Percentiles rank a stretch among this genome's conserved stretches.
These are phyloP conservation scores for Amblyjoppa fuscipennis DNA, from an alignment of 2,888 invertebrate genomes.

Conservation along the genomic window DNA sequence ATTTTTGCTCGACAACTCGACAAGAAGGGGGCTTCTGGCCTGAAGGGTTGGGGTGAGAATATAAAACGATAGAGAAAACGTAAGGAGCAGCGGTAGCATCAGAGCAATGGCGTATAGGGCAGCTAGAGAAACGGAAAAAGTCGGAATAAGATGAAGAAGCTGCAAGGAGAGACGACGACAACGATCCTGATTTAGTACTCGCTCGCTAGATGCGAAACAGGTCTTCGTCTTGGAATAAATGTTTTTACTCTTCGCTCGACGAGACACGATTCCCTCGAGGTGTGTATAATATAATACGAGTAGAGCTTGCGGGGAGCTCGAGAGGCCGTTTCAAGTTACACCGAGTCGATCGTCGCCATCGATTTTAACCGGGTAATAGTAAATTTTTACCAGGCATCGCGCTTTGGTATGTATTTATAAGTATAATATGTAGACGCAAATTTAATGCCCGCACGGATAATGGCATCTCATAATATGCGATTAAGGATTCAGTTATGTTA, in stretches of 20 bases:
- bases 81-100: conserved; percentile 64
- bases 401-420: neutral
- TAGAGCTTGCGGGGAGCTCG: conserved; percentile 19
- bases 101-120: conserved; percentile 27
- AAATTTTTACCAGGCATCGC: conserved; percentile 41
- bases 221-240: conserved; percentile 69
- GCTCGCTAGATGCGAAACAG: conserved; percentile 73
- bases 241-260: conserved; percentile 58
- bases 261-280: conserved; percentile 36
- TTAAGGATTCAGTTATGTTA: conserved; percentile 46
- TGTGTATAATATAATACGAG: conserved; percentile 60
- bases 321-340: conserved; percentile 62
- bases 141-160: conserved; percentile 4
- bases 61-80: conserved; percentile 58
- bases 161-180: conserved; percentile 33
- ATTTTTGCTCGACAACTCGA: neutral
- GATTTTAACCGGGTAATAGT: conserved; percentile 57
- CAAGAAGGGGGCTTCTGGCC: neutral
- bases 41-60: conserved; percentile 43
- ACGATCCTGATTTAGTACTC: conserved; percentile 71
- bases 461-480: conserved; percentile 39
- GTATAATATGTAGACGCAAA: conserved; percentile 11
- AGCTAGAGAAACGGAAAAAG: conserved; percentile 21
- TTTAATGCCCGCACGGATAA: conserved; percentile 4
- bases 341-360: conserved; percentile 46